Base-by-base conservation (phyloP, 2,113 vertebrate genomes). In the Halcyon senegalensis region DNA sequence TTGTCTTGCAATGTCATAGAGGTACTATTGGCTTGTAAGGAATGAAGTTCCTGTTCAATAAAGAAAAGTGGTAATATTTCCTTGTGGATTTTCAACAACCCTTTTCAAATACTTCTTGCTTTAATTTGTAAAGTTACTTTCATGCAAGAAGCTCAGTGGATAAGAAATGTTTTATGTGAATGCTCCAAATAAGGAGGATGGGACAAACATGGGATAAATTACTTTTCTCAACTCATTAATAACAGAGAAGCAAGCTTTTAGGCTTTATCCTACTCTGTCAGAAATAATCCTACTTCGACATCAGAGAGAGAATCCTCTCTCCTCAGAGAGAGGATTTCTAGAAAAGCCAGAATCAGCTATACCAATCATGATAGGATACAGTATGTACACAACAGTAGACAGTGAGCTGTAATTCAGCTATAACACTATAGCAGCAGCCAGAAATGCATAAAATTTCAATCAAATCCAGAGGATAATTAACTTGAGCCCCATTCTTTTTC, bases 241-340 rank as follows among this genome's bases (percentile, higher is more conserved):
- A 50, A 62, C 28, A 80, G 37, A 87, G 56, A 69, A 79, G 41
- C 14, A 89, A 83, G n/a, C 21, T 50, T 87, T 85, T 69, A 64
- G 59, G 46, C 41, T 91, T 94, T 91, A 93, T 93, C 84, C 67
- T 94, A 3, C 37, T 79, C 70, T 93, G 63, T 87, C 91, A 95
- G 63, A 94, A 93, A 85, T 91, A 96, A 95, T 91, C 75, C 63
- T 69, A 4, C 43, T 94, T 79, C 87, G 53, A 93, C 74, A 91
- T 89, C 35, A 79, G 58, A 89, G 21, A 60, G 3, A 79, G 63
- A 89, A 93, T 94, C 44, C 56, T 78, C 53, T 77, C n/a, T 93
- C 48, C 53, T 92, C 14, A 1, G 15, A 85, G 73, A 89, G 28
- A 70, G 44, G 70, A 91, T 91, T 94, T 87, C 59, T 50, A 90